phyloP scores from a whole-genome alignment of 2,888 invertebrate species.

The Mystacides longicornis region DNA sequence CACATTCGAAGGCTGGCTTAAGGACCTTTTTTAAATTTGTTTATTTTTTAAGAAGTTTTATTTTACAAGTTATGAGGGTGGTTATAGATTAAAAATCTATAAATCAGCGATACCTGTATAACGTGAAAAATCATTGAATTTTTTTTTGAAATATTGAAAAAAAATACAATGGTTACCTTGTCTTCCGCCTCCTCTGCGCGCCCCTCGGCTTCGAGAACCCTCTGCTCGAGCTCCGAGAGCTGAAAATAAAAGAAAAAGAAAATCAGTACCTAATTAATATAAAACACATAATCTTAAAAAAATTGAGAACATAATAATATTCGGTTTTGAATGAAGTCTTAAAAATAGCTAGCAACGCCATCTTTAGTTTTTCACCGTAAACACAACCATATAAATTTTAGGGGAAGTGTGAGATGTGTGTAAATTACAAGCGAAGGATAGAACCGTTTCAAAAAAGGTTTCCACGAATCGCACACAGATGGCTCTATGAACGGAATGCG shows the following conservation, averaged over 20 bases:
- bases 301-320: too few relatives aligned
- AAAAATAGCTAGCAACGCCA: conserved; percentile 3
- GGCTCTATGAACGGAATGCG: neutral
- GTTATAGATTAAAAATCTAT: too few relatives aligned
- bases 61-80: too few relatives aligned
- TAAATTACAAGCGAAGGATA: neutral
- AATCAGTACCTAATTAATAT: conserved; percentile 24
- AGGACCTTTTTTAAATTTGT: too few relatives aligned
- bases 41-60: too few relatives aligned
- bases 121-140: too few relatives aligned
- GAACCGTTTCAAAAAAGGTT: neutral
- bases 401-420: neutral
- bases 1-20: too few relatives aligned
- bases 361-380: neutral
- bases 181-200: conserved; percentile 91
- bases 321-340: neutral
- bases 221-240: conserved; percentile 90
- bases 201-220: conserved; percentile 87
- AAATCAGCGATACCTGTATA: too few relatives aligned
- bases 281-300: neutral
- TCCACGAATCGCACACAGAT: conserved; percentile 4
- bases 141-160: too few relatives aligned
- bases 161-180: conserved; percentile 55
- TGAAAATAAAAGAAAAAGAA: conserved; percentile 49
- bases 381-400: neutral